Percentiles rank a stretch among this genome's conserved stretches.
These are phyloP conservation scores for Arbacia lixula DNA, from an alignment of 53 echinoderm and acorn worm species.

Conservation along the genomic window DNA sequence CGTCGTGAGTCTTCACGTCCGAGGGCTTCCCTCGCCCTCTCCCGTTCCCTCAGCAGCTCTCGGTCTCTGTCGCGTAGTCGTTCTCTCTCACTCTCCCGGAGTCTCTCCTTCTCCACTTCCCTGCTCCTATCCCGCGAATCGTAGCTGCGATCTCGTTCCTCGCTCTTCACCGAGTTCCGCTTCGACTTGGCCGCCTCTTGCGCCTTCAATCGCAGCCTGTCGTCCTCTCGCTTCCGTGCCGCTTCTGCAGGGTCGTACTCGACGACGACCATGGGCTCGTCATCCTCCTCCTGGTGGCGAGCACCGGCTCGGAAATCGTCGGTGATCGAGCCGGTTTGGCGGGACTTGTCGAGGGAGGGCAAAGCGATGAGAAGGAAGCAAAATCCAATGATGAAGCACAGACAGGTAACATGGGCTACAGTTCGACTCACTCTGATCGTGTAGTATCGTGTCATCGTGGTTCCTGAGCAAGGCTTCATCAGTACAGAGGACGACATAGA, in stretches of 20 bases:
- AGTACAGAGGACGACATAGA: no score
- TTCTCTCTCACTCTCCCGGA: not conserved
- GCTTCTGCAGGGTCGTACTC: conserved; percentile 42
- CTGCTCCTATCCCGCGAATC: not conserved
- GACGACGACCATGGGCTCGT: conserved; percentile 27
- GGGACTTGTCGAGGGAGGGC: not conserved
- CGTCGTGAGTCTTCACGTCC: not conserved
- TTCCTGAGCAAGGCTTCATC: no score
- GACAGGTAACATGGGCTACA: conserved; percentile 1
- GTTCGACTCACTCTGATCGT: conserved; percentile 41
- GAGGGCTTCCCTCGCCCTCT: not conserved
- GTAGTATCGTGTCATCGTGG: conserved; percentile 40
- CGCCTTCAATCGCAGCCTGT: not conserved
- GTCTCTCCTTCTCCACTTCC: not conserved
- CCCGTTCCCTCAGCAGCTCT: not conserved
- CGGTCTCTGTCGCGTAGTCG: not conserved
- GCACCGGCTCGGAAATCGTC: conserved; percentile 17
- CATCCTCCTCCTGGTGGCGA: not conserved
- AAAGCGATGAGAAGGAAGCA: conserved; percentile 10
- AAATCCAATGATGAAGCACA: conserved; percentile 11
- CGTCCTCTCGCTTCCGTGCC: not conserved
- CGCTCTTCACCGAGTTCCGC: not conserved
- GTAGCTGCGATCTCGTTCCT: not conserved
- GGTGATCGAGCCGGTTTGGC: conserved; percentile 2
- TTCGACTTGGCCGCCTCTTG: not conserved